Conservation (phyloP, 2,888 invertebrate genomes). For the Teleiodes luculella region DNA sequence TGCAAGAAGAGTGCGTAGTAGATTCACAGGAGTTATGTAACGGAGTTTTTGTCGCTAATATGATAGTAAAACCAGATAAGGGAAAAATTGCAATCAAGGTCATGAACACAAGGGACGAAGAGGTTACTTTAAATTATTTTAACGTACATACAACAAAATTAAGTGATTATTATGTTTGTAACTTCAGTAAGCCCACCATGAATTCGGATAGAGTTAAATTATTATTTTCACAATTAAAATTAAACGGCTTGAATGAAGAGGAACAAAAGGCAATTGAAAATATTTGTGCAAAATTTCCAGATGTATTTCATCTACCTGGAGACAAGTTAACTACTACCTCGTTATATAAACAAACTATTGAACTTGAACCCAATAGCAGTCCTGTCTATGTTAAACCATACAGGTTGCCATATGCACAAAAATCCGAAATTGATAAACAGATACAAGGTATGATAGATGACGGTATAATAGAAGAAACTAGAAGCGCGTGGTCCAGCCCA, state of each 20-base stretch:
- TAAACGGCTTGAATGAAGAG: conserved; percentile 19
- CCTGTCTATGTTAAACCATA: conserved; percentile 25
- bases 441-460: conserved; percentile 21
- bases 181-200: conserved; percentile 16
- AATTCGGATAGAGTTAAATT: conserved; percentile 23
- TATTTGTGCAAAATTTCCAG: conserved; percentile 25
- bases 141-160: conserved; percentile 9
- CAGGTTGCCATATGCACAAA: conserved; percentile 22
- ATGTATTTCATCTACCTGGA: conserved; percentile 24
- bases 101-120: conserved; percentile 22
- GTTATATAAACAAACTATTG: conserved; percentile 21
- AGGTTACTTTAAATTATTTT: conserved; percentile 18
- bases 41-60: conserved; percentile 23
- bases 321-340: conserved; percentile 23
- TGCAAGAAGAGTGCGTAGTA: conserved; percentile 21
- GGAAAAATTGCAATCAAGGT: conserved; percentile 22
- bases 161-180: conserved; percentile 21
- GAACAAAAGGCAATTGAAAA: conserved; percentile 19
- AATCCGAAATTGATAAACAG: conserved; percentile 22
- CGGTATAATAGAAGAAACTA: conserved; percentile 20
- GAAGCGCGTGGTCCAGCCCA: conserved; percentile 26
- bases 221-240: conserved; percentile 22
- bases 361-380: conserved; percentile 17
- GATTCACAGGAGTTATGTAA: conserved; percentile 20
- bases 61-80: conserved; percentile 15